These are phyloP conservation scores for Tauraco hartlaubi DNA, from an alignment of 2,797 vertebrate genomes.

Conservation along the genomic window DNA sequence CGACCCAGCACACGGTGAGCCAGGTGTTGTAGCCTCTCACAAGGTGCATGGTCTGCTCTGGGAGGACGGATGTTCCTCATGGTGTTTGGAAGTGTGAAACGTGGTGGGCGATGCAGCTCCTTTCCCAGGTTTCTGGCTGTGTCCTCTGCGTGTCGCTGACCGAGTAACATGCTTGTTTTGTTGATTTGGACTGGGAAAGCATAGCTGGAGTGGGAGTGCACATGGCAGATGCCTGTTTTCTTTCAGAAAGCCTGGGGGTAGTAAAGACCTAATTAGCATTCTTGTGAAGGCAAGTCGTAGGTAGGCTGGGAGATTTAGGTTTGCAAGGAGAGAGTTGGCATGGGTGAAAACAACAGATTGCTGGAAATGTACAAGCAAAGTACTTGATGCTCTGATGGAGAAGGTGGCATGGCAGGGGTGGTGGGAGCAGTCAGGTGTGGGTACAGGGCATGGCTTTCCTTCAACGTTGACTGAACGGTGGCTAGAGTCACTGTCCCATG, in stretches of 20 bases:
- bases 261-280: slow-evolving; percentile 67
- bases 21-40: background rate
- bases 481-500: rapidly evolving
- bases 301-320: slow-evolving; percentile 30
- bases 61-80: background rate
- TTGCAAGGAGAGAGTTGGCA: slow-evolving; percentile 2
- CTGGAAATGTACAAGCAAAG: slow-evolving; percentile 18
- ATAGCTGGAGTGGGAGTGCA: slow-evolving; percentile 45
- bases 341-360: slow-evolving; percentile 43
- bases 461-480: rapidly evolving
- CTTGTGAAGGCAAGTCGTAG: slow-evolving; percentile 34
- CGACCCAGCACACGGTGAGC: background rate
- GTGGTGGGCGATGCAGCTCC: background rate
- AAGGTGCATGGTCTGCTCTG: background rate
- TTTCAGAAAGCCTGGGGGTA: slow-evolving; percentile 58
- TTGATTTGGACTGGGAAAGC: slow-evolving; percentile 50
- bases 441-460: background rate
- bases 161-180: slow-evolving; percentile 56
- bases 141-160: slow-evolving; percentile 30
- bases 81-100: background rate
- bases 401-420: background rate
- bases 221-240: slow-evolving; percentile 65
- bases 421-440: background rate
- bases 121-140: background rate
- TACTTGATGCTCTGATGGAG: slow-evolving; percentile 14